Evolutionary conservation across 2,888 invertebrate species (phyloP).

Genomic region (Drosophila prolongata): DNA sequence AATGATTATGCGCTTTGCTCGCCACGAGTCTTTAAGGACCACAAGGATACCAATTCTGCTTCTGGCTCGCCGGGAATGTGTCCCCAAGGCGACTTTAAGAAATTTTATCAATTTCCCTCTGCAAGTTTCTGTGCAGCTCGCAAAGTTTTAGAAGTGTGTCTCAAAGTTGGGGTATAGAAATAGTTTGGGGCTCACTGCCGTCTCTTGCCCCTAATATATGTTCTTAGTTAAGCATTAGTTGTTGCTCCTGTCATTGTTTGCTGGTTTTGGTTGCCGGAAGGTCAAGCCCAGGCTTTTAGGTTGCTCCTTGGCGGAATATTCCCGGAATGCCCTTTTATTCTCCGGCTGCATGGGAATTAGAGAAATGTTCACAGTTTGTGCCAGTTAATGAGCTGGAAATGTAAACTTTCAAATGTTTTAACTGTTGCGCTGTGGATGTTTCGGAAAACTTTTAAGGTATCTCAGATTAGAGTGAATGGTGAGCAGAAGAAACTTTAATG

Average conservation of each 20-base stretch:
- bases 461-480: slow-evolving; percentile 10
- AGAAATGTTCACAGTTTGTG: slow-evolving; percentile 59
- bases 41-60: slow-evolving; percentile 7
- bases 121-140: slow-evolving; percentile 58
- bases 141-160: slow-evolving; percentile 50
- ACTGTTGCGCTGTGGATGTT: slow-evolving; percentile 41
- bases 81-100: slow-evolving; percentile 63
- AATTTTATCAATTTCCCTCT: slow-evolving; percentile 73
- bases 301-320: slow-evolving; percentile 4
- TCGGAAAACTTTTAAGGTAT: slow-evolving; percentile 15
- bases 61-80: slow-evolving; percentile 41
- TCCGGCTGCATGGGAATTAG: slow-evolving; percentile 19
- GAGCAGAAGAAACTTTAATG: slow-evolving; percentile 15
- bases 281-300: slow-evolving; percentile 54
- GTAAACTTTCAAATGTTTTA: slow-evolving; percentile 54
- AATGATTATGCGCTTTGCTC: slow-evolving; percentile 72
- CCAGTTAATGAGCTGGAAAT: slow-evolving; percentile 76
- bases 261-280: slow-evolving; percentile 43
- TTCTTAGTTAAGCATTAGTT: slow-evolving; percentile 49
- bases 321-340: slow-evolving; percentile 19
- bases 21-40: slow-evolving; percentile 59
- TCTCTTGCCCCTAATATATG: slow-evolving; percentile 40
- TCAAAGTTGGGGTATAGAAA: slow-evolving; percentile 15
- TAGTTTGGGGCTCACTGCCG: slow-evolving; percentile 45
- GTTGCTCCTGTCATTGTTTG: slow-evolving; percentile 40